Evolutionary conservation across 2,113 vertebrate species (phyloP).

Genomic region (Puntigrus tetrazona): DNA sequence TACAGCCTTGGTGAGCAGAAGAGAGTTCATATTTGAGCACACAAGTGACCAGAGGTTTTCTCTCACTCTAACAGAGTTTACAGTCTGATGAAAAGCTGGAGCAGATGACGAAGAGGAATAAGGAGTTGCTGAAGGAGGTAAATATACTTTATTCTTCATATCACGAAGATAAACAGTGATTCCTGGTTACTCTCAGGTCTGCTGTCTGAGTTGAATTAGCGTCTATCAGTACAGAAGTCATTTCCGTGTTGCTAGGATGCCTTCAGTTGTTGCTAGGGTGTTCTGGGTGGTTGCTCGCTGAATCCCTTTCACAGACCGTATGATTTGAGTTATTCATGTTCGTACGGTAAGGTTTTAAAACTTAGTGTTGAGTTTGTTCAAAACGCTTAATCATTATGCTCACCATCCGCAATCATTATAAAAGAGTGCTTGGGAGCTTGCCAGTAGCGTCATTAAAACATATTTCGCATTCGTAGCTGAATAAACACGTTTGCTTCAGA

Average conservation of each 20-base stretch:
- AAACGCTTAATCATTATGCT: neutral
- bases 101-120: constrained; percentile 63
- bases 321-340: neutral
- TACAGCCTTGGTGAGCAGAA: neutral
- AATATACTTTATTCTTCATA: constrained; percentile 38
- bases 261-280: neutral
- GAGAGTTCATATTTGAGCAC: neutral
- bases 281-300: neutral
- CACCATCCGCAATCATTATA: neutral
- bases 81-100: constrained; percentile 54
- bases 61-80: neutral
- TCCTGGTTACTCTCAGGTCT: neutral
- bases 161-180: neutral
- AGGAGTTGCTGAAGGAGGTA: constrained; percentile 67
- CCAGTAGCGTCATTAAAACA: neutral
- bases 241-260: neutral
- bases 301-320: neutral
- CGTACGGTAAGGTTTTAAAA: neutral
- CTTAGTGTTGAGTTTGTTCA: neutral
- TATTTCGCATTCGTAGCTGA: neutral
- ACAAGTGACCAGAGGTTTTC: neutral
- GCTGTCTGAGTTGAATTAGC: neutral
- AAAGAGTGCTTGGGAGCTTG: neutral
- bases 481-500: neutral
- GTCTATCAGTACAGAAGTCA: neutral